Conservation (phyloP, 2,797 vertebrate genomes). For the Xiphophorus birchmanni region DNA sequence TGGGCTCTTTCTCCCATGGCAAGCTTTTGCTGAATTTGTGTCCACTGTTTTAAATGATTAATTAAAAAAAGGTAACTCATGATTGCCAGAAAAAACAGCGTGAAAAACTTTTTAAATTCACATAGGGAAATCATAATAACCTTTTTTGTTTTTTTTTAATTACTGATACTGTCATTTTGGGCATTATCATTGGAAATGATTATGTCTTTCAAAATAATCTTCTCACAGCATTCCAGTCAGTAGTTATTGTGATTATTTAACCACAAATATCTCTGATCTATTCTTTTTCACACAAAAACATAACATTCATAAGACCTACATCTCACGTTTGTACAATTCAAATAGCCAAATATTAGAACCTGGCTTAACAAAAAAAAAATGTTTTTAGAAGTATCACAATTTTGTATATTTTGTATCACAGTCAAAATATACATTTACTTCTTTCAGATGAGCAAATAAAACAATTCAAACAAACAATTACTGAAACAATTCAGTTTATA, state of each 20-base stretch:
- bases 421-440: not conserved
- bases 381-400: not conserved
- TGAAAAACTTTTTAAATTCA: not conserved
- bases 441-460: not conserved
- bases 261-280: not conserved
- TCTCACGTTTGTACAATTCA: not conserved
- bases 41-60: constrained; percentile 6
- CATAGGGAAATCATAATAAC: not conserved
- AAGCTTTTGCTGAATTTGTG: constrained; percentile 20
- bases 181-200: not conserved
- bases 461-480: too few species aligned
- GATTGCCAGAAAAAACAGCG: not conserved
- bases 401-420: not conserved
- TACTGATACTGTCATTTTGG: not conserved
- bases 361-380: not conserved
- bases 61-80: constrained; percentile 6
- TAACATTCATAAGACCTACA: not conserved
- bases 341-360: not conserved
- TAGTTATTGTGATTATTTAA: not conserved
- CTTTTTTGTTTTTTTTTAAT: not conserved
- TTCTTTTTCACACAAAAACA: not conserved
- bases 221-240: not conserved
- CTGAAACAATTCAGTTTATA: not conserved
- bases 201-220: not conserved
- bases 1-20: constrained; percentile 10